These are phyloP conservation scores for Numenius phaeopus DNA, from an alignment of 2,797 vertebrate species.

Conservation along the genomic window DNA sequence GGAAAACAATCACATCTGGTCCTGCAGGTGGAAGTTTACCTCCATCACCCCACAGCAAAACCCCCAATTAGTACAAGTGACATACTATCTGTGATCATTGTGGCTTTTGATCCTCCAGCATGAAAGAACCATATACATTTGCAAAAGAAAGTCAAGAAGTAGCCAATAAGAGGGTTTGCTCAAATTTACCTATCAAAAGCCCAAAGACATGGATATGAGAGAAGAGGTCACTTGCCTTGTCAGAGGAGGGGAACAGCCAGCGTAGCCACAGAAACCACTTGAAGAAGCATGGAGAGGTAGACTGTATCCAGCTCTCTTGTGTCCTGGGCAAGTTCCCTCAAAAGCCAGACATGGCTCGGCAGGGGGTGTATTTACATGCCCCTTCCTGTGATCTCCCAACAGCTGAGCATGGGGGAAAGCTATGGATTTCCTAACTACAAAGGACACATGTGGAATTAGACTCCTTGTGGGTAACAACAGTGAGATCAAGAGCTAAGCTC, in stretches of 20 bases:
- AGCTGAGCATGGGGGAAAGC: neutral
- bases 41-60: neutral
- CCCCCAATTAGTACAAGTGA: neutral
- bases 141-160: neutral
- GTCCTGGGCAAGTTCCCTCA: neutral
- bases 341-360: neutral
- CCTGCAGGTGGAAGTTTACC: neutral
- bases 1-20: neutral
- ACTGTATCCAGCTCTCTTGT: fast-evolving
- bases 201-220: neutral
- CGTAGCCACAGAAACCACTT: neutral
- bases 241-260: neutral
- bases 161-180: neutral
- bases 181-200: neutral
- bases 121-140: neutral
- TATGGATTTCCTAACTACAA: slow-evolving; percentile 8
- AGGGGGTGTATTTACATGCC: neutral
- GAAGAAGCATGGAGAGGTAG: neutral
- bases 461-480: neutral
- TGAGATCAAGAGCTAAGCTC: neutral
- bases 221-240: neutral
- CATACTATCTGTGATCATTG: neutral
- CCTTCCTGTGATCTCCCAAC: neutral
- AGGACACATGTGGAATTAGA: neutral
- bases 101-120: neutral